Percentiles rank a stretch among this genome's conserved stretches.
Evolutionary conservation across 2,888 invertebrate species (phyloP).

Genomic region (Tryphoninae sp.): DNA sequence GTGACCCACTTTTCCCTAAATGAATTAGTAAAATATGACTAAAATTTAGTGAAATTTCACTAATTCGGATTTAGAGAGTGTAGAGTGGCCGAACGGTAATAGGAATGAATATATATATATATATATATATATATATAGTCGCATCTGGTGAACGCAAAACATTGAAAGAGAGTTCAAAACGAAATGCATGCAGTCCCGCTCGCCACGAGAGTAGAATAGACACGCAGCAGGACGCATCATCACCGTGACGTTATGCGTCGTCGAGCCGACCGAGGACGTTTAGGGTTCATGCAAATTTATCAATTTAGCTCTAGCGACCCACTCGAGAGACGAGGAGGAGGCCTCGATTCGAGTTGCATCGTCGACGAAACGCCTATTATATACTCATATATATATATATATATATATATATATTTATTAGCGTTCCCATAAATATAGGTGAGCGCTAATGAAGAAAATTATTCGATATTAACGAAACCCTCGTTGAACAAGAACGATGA

Average conservation of each 20-base stretch:
- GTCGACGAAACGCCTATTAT: neutral
- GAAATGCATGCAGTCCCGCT: conserved; percentile 36
- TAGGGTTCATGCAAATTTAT: conserved; percentile 78
- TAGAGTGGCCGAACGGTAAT: neutral
- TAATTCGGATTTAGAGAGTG: too few relatives aligned
- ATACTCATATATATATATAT: too few relatives aligned
- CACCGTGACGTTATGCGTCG: conserved; percentile 19
- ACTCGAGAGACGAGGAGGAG: conserved; percentile 64
- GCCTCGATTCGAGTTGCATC: conserved; percentile 1
- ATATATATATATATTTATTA: too few relatives aligned
- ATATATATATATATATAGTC: neutral
- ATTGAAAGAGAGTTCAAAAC: conserved; percentile 24
- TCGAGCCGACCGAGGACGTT: conserved; percentile 67
- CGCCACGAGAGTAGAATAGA: conserved; percentile 7
- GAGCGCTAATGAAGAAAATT: too few relatives aligned
- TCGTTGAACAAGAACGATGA: too few relatives aligned
- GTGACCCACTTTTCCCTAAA: too few relatives aligned
- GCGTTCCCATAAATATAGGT: too few relatives aligned
- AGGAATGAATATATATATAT: neutral
- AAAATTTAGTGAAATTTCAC: too few relatives aligned
- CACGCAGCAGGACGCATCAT: conserved; percentile 35
- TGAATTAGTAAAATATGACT: too few relatives aligned
- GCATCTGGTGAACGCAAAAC: conserved; percentile 45
- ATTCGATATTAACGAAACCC: too few relatives aligned
- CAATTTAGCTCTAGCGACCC: conserved; percentile 75